Conservation (phyloP, 2,888 invertebrate genomes). For the Myopa tessellatipennis region DNA sequence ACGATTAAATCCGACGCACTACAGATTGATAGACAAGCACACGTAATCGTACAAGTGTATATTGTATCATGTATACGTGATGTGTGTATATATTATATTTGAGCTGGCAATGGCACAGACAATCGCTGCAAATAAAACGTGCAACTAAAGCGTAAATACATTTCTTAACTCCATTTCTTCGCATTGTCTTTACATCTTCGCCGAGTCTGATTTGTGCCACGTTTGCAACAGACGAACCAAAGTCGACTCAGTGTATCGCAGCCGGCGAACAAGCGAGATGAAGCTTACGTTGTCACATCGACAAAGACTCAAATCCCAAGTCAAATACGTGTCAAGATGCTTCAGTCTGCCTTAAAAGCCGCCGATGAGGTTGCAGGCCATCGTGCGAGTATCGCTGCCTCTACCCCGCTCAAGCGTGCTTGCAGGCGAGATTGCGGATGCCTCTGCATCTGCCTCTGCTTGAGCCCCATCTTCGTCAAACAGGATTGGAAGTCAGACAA, state of each 20-base stretch:
- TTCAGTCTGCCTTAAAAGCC: conserved; percentile 23
- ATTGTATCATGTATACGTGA: not conserved
- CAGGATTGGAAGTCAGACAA: conserved; percentile 56
- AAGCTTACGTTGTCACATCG: not conserved
- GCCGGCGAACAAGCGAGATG: not conserved
- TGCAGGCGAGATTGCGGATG: conserved; percentile 37
- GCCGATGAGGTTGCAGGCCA: not conserved
- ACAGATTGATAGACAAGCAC: not conserved
- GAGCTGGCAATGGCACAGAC: not conserved
- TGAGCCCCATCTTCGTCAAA: conserved; percentile 45
- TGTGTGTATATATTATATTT: too few relatives aligned
- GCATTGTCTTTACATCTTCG: conserved; percentile 2
- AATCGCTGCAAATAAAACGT: not conserved
- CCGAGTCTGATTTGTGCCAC: conserved; percentile 15
- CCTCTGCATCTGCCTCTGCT: conserved; percentile 29
- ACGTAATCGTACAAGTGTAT: not conserved
- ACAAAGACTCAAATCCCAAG: conserved; percentile 20
- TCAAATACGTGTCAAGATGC: conserved; percentile 21
- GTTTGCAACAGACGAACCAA: not conserved
- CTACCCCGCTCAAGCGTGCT: not conserved
- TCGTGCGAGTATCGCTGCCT: not conserved
- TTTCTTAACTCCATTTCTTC: conserved; percentile 18
- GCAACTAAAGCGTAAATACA: not conserved
- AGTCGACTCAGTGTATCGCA: not conserved
- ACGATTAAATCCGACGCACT: not conserved